Base-by-base conservation (phyloP, 2,888 invertebrate genomes). In the Deroplatys truncata region DNA sequence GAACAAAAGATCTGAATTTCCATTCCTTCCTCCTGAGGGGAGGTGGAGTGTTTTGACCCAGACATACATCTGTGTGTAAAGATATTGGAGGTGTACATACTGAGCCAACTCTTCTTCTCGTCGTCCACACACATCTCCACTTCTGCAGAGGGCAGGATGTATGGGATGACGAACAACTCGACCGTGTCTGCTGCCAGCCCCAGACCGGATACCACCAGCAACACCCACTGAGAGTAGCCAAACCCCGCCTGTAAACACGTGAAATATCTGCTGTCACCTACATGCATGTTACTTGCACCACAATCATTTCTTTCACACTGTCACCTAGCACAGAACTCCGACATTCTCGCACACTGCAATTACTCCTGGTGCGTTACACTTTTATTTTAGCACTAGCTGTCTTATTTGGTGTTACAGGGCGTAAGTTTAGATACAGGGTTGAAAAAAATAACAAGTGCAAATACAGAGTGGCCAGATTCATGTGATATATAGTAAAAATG, bases 71-170 rank as follows among this genome's bases (percentile, higher is more conserved):
- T 8, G 7, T 43, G 1, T 7, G 13, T 43, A 13, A 13, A 10
- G 43, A 43, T 43, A 31, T 31, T 4, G 43, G 43, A 35, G 13
- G 56, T 72, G 20, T 28, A 86, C 86, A 82, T 92, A 96, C 96
- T 95, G 1, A 97, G 94, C 96, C 97, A 96, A 92, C 95, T 96
- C 93, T 97, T 97, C 93, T 96, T 95, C 88, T 95, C 95, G 49
- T 96, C 95, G 91, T 95, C 94, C 91, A 97, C 96, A 92, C 97
- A 97, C n/a, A 97, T 94, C 91, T 97, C 97, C 31, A 97, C 95
- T 92, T 97, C 97, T 0, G 97, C 97, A 0, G 96, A 96, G 1
- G 97, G 97, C 91, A 97, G 93, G 87, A 97, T 95, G 92, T 96
- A 97, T 0, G 96, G 96, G 90, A 97, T 95, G 3, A 96, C 96